These are phyloP conservation scores for Sarcophaga carnaria DNA, from an alignment of 2,888 invertebrate species.

Conservation along the genomic window DNA sequence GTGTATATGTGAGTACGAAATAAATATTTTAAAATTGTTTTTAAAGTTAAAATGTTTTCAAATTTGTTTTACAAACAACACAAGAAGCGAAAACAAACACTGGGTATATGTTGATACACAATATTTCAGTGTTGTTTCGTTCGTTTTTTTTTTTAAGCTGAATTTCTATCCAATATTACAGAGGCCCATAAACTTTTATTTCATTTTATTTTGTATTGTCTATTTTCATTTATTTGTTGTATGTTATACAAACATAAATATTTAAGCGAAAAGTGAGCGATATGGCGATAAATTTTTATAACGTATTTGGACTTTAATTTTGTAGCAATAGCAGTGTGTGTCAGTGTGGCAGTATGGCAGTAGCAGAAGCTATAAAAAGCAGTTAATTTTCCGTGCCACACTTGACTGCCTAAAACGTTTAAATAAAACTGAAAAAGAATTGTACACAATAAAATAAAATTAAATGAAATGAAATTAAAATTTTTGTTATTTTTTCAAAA, in stretches of 20 bases:
- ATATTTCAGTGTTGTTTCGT: not conserved
- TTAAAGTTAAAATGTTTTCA: conserved; percentile 3
- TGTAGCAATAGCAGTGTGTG: not conserved
- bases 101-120: not conserved
- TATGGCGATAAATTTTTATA: conserved; percentile 37
- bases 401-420: conserved; percentile 52
- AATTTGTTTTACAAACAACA: conserved; percentile 6
- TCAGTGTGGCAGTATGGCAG: not conserved
- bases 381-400: conserved; percentile 35
- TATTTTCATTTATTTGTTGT: not conserved
- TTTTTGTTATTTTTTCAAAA: not conserved
- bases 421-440: conserved; percentile 14
- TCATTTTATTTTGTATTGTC: conserved; percentile 8
- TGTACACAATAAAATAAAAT: conserved; percentile 2
- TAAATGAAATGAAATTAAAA: not conserved
- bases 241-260: not conserved
- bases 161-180: not conserved
- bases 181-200: conserved; percentile 41
- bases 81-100: not conserved
- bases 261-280: conserved; percentile 16
- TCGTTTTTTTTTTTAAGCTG: not conserved
- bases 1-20: not conserved
- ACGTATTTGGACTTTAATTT: conserved; percentile 26
- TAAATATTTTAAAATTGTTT: conserved; percentile 18
- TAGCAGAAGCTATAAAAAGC: conserved; percentile 11